These are phyloP conservation scores for Brachynemurus nebulosus DNA, from an alignment of 2,888 invertebrate genomes.

Conservation along the genomic window DNA sequence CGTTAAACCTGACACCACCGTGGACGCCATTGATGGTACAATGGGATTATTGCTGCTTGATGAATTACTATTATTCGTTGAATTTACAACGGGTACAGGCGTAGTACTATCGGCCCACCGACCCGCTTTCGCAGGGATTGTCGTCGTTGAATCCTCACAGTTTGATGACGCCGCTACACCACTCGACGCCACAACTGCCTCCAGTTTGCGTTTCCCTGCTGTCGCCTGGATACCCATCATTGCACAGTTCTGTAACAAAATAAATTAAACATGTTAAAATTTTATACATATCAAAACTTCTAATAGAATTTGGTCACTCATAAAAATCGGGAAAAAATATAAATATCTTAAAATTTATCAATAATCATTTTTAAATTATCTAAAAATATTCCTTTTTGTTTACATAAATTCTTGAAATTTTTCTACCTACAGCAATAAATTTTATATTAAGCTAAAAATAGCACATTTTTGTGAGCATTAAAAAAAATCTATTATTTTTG, in stretches of 20 bases:
- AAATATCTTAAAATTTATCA: too few relatives aligned
- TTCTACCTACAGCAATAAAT: too few relatives aligned
- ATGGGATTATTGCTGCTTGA: background rate
- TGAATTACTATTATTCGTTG: conserved; percentile 2
- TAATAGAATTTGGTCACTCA: too few relatives aligned
- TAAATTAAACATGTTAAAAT: background rate
- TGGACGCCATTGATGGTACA: background rate
- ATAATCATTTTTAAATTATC: too few relatives aligned
- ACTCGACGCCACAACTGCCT: conserved; percentile 28
- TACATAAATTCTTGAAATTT: too few relatives aligned
- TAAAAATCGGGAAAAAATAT: too few relatives aligned
- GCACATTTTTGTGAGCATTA: too few relatives aligned
- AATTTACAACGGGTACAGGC: background rate
- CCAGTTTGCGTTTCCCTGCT: conserved; percentile 54
- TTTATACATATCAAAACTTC: background rate
- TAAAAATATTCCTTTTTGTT: too few relatives aligned
- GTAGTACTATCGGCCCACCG: conserved; percentile 31
- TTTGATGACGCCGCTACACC: conserved; percentile 26
- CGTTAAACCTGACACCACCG: background rate
- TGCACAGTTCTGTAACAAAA: conserved; percentile 41
- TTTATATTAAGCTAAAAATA: too few relatives aligned
- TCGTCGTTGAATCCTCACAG: conserved; percentile 34
- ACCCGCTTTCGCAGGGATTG: conserved; percentile 41
- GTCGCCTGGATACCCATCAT: conserved; percentile 65
- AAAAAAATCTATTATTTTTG: too few relatives aligned